Conservation (phyloP, 2,797 vertebrate genomes). For the Protonibea diacanthus region DNA sequence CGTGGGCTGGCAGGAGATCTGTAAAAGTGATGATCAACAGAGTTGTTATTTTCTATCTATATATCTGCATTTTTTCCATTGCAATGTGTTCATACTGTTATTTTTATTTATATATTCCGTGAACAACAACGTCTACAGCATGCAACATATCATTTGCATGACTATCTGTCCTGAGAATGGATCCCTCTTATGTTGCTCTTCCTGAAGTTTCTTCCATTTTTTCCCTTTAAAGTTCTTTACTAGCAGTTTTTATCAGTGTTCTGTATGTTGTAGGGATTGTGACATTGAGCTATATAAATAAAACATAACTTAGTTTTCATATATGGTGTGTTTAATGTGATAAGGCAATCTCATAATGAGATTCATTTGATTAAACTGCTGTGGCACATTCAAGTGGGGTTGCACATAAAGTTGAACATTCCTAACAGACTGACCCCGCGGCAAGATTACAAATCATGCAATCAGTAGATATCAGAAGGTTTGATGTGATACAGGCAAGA, state of each 20-base stretch:
- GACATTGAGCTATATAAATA: too few relatives aligned
- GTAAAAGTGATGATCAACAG: background rate
- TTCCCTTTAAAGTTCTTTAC: too few relatives aligned
- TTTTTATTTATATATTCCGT: too few relatives aligned
- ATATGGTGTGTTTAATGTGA: background rate
- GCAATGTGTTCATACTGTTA: too few relatives aligned
- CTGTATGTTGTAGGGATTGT: too few relatives aligned
- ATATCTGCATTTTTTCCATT: too few relatives aligned
- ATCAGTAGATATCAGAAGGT: conserved; percentile 1
- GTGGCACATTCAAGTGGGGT: background rate
- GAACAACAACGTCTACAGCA: too few relatives aligned
- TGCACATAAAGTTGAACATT: conserved; percentile 15
- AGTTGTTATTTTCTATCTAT: background rate
- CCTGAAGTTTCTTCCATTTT: too few relatives aligned
- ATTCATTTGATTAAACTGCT: background rate
- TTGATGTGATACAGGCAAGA: conserved; percentile 13
- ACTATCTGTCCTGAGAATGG: too few relatives aligned
- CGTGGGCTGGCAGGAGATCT: background rate
- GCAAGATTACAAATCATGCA: conserved; percentile 9
- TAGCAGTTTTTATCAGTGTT: too few relatives aligned
- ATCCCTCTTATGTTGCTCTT: too few relatives aligned
- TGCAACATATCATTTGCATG: too few relatives aligned
- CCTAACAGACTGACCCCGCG: background rate
- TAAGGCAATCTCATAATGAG: background rate
- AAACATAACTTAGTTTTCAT: background rate